phyloP scores from a whole-genome alignment of 2,888 invertebrate species.

The Arctia plantaginis region DNA sequence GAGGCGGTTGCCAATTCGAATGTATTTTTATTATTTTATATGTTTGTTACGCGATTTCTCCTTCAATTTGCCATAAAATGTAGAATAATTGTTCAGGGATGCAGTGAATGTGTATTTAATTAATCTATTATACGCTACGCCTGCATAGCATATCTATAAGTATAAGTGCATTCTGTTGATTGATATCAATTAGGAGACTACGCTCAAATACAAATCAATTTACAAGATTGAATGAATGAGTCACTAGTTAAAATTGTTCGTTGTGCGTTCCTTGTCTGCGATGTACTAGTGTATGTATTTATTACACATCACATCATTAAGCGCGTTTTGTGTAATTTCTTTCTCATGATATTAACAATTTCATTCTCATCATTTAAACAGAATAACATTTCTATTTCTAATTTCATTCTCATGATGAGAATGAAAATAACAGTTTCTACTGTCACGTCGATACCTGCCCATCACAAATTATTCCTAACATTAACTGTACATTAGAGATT shows the following conservation, averaged over 20 bases:
- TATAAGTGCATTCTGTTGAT: slow-evolving; percentile 48
- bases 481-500: too few species aligned
- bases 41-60: too few species aligned
- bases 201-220: slow-evolving; percentile 74
- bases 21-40: too few species aligned
- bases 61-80: too few species aligned
- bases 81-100: neutral
- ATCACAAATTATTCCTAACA: neutral
- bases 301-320: neutral
- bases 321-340: neutral
- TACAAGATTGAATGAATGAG: slow-evolving; percentile 63
- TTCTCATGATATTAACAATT: neutral
- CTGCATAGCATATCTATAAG: slow-evolving; percentile 34
- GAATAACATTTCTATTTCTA: neutral
- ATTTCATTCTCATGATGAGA: too few species aligned
- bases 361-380: neutral
- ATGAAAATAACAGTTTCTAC: too few species aligned
- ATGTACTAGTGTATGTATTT: neutral
- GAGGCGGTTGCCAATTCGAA: neutral
- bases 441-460: too few species aligned
- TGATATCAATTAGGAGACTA: slow-evolving; percentile 50
- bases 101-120: neutral
- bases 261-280: neutral
- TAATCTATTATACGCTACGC: neutral
- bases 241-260: slow-evolving; percentile 31